Base-by-base conservation (phyloP, 2,113 vertebrate genomes). In the Oxygymnocypris stewartii region DNA sequence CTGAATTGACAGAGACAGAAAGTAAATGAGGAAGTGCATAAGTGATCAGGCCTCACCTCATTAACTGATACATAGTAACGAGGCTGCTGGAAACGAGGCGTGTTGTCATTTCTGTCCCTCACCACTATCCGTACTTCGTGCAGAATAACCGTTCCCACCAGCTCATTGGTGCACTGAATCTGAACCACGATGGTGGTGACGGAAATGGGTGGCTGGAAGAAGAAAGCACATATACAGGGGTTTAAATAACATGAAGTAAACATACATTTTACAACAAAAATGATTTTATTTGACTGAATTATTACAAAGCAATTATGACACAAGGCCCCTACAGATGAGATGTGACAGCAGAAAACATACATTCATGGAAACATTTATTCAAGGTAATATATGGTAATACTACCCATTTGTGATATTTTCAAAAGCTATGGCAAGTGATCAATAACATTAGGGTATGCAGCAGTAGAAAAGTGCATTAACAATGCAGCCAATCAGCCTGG, bases 81-180 rank as follows among this genome's bases (percentile, higher is more conserved):
- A 31, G 96, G 93, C 42, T 97, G 96, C 91, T 96, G 97, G 94
- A 99, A 99, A 6, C 54, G 92, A 0, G 98, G 98, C 0, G 94
- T 92, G 91, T 99, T 99, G 92, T 99, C 98, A 6, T 99, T 99
- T 81, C 92, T 94, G 92, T 99, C 98, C 71, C 97, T 94, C 84
- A 99, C 97, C 80, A 99, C 96, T 0, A 99, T 97, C 4, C 97
- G 94, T 0, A 99, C 97, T 93, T 98, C 98, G 0, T 99, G 98
- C 77, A 96, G 95, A 91, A 99, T 99, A 16, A 98, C 65, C 0
- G 96, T 98, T 54, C 97, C 97, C 0, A 98, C 95, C 86, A 97
- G 96, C 88, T 94, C 93, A 88, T 99, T 99, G 85, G 94, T 91
- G 23, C 98, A 99, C 92, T 99, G 96, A 63, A 99, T 95, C 91